Percentiles rank a stretch among this genome's conserved stretches.
These are phyloP conservation scores for Anabacerthia variegaticeps DNA, from an alignment of 2,797 vertebrate genomes.

Conservation along the genomic window DNA sequence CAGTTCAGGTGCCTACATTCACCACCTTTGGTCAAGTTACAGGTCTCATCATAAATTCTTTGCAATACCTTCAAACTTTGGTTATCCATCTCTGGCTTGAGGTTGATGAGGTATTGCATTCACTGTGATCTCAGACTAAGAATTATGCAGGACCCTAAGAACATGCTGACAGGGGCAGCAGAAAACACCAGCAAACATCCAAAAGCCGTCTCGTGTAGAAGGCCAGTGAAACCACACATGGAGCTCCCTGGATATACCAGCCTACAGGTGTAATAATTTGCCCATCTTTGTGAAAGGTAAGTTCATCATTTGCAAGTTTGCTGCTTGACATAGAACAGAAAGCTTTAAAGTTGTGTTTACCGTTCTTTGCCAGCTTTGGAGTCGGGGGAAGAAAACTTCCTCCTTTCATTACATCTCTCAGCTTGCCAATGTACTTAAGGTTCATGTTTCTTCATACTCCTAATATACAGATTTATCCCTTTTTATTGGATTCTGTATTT, in stretches of 20 bases:
- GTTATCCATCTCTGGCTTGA: not conserved
- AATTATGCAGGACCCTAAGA: not conserved
- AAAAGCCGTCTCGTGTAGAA: not conserved
- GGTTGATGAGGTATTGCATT: not conserved
- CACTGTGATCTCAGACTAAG: not conserved
- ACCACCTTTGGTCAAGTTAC: not conserved
- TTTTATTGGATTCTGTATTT: not conserved
- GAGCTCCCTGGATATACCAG: not conserved
- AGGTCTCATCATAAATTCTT: not conserved
- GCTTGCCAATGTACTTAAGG: not conserved
- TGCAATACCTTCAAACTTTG: not conserved
- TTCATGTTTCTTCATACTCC: not conserved
- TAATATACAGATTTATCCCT: not conserved
- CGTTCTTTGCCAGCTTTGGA: not conserved
- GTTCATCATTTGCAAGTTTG: not conserved
- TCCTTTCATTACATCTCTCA: not conserved
- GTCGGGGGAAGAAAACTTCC: not conserved
- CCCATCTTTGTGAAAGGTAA: not conserved
- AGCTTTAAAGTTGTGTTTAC: not conserved
- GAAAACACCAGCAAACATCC: not conserved
- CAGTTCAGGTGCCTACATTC: not conserved
- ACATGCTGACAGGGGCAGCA: not conserved
- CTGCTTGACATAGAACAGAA: not conserved
- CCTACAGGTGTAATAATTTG: not conserved
- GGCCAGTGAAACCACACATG: not conserved